These are phyloP conservation scores for Brienomyrus brachyistius DNA, from an alignment of 2,113 vertebrate species.

Conservation along the genomic window DNA sequence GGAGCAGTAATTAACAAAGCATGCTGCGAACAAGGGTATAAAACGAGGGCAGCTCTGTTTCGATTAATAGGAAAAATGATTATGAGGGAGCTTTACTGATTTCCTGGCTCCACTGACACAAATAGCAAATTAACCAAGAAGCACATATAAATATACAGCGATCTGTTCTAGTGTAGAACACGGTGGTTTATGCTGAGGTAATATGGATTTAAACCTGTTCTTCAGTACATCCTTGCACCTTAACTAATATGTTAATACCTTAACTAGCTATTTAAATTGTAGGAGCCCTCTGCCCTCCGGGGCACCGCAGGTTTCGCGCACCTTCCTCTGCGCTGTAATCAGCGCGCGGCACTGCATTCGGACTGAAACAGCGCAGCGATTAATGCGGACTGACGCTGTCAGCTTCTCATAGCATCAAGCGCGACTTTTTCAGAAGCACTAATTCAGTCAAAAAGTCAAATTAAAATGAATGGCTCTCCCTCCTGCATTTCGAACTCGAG, in stretches of 20 bases:
- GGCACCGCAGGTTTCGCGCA: background rate
- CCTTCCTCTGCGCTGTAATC: background rate
- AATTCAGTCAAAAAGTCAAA: background rate
- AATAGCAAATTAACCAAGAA: background rate
- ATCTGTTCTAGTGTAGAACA: background rate
- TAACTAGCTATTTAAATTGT: conserved; percentile 26
- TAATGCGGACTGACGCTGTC: background rate
- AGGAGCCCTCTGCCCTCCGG: background rate
- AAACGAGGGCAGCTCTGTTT: conserved; percentile 7
- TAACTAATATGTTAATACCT: background rate
- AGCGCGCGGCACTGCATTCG: background rate
- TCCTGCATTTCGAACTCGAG: background rate
- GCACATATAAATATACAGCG: background rate
- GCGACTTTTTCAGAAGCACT: background rate
- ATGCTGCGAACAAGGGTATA: conserved; percentile 9
- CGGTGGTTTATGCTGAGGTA: background rate
- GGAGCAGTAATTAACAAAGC: conserved; percentile 29
- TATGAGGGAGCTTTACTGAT: background rate
- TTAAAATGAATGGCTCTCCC: background rate
- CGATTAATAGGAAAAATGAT: conserved; percentile 20
- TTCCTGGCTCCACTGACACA: background rate
- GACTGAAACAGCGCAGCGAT: background rate
- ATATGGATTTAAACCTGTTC: background rate
- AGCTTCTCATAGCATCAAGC: too few relatives aligned
- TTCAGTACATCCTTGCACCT: background rate